Evolutionary conservation across 1,140 invertebrate genomes (phyloP).

Genomic region (Dendroctonus valens): DNA sequence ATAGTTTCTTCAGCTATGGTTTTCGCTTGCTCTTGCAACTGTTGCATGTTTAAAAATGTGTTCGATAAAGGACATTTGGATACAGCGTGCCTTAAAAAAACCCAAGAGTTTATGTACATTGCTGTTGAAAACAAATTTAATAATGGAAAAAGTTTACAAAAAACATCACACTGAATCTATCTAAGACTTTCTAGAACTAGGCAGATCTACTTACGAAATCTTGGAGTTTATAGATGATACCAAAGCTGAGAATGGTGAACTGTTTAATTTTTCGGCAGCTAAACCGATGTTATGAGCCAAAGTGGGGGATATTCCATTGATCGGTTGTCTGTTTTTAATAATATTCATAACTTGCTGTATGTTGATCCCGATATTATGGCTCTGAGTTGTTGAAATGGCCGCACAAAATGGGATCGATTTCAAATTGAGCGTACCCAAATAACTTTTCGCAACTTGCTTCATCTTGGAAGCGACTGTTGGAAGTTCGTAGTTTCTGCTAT

Average conservation of each 20-base stretch:
- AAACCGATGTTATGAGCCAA: conserved; percentile 49
- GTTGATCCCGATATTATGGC: conserved; percentile 58
- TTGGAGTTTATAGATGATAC: conserved; percentile 44
- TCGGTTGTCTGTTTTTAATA: conserved; percentile 53
- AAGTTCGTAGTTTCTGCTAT: conserved; percentile 51
- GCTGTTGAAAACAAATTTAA: too few relatives aligned
- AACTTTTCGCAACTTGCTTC: conserved; percentile 53
- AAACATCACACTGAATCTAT: too few relatives aligned
- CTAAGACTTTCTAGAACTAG: too few relatives aligned
- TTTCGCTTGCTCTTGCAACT: conserved; percentile 46
- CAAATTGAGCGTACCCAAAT: conserved; percentile 53
- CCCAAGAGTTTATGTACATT: too few relatives aligned
- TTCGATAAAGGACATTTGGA: conserved; percentile 43
- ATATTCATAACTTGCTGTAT: conserved; percentile 58
- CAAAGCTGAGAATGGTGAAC: conserved; percentile 39
- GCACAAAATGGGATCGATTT: conserved; percentile 58
- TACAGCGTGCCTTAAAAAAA: conserved; percentile 30
- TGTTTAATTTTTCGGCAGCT: conserved; percentile 45
- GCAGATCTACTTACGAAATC: conserved; percentile 35
- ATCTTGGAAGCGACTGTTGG: conserved; percentile 56
- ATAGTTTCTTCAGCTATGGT: conserved; percentile 42
- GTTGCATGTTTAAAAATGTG: conserved; percentile 41
- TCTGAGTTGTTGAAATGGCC: conserved; percentile 55
- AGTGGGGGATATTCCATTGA: conserved; percentile 46
- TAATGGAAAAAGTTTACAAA: too few relatives aligned